Base-by-base conservation (phyloP, 2,113 vertebrate species). In the Tupaia tana region DNA sequence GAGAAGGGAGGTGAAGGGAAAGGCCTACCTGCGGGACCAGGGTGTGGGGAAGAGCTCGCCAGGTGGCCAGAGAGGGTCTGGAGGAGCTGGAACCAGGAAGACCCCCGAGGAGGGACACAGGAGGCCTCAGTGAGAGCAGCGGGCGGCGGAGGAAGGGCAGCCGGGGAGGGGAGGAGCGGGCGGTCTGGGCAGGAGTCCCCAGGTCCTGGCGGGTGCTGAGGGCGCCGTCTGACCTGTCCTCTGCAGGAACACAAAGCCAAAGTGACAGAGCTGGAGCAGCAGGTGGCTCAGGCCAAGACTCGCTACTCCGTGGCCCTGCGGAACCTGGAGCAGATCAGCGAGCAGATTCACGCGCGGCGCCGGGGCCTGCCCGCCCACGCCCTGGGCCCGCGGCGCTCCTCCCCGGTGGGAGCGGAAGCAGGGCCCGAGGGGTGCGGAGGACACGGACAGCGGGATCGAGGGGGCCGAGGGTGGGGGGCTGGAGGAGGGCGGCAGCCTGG, bases 251-350 rank as follows among this genome's bases (percentile, higher is more conserved):
- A 99, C 97, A 99, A 99, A 95, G 98, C 98, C 78, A 98, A 99
- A 69, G 99, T 99, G 54, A 98, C 99, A 0, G 97, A 98, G 24
- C 96, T 99, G 97, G 99, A 99, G 97, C 97, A 98, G 61, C 98
- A 97, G 7, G 99, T 99, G 29, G 95, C 98, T 0, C 99, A 99
- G 73, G 99, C 99, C 31, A 99, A 99, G 97, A 99, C 98, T 0
- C 98, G 99, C 2, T 99, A 99, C 79, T 99, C 99, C 0, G 98
- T 99, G 8, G 99, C 99, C 15, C 97, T 99, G 34, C 97, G 99
- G 7, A 99, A 99, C 98, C 98, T 99, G 96, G 99, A 99, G 86
- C 98, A 99, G 98, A 99, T 99, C 98, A 99, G 99, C 0, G 99
- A 99, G 90, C 99, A 99, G 96, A 99, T 99, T 90, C 99, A 99